Evolutionary conservation across 2,113 vertebrate species (phyloP).

Genomic region (Gymnocephalus cernua): DNA sequence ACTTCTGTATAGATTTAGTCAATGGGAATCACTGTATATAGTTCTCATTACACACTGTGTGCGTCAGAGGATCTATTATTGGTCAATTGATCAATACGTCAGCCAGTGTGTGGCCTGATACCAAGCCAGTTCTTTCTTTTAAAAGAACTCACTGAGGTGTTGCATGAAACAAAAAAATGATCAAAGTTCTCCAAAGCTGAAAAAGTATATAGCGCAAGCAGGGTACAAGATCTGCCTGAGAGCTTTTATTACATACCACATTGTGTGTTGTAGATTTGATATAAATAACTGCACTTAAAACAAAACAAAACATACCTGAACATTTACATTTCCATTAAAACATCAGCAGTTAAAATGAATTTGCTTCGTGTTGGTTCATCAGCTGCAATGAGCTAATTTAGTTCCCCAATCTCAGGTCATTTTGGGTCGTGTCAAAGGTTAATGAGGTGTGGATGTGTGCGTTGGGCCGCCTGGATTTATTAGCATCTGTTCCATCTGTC

Average conservation of each 20-base stretch:
- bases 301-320: not conserved
- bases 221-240: not conserved
- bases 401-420: not conserved
- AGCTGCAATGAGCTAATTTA: slow-evolving; percentile 12
- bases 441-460: slow-evolving; percentile 22
- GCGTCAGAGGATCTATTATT: not conserved
- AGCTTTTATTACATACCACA: not conserved
- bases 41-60: not conserved
- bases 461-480: not conserved
- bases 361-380: not conserved
- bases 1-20: not conserved
- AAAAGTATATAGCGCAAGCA: not conserved
- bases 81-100: not conserved
- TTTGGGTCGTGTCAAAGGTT: slow-evolving; percentile 29
- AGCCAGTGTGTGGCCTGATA: not conserved
- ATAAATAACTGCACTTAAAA: not conserved
- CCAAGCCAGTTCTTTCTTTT: not conserved
- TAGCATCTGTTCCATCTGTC: not conserved
- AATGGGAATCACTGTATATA: not conserved
- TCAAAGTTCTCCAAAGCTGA: not conserved
- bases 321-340: not conserved
- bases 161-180: slow-evolving; percentile 1
- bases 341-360: not conserved
- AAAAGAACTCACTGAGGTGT: not conserved
- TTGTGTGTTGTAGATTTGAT: not conserved